Base-by-base conservation (phyloP, 2,888 invertebrate genomes). In the Lasioglossum zephyrum region DNA sequence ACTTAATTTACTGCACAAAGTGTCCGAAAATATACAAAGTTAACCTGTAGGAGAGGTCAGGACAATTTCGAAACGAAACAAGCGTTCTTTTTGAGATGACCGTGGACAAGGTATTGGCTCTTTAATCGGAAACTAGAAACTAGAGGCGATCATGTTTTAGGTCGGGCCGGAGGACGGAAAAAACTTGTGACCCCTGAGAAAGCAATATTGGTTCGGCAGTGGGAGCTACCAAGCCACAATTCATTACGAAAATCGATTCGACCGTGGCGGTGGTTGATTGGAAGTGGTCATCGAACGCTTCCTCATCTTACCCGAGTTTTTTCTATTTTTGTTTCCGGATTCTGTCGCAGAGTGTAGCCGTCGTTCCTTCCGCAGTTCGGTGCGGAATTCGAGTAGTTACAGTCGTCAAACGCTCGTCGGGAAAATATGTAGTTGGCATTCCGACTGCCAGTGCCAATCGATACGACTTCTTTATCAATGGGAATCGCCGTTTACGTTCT, bases 191-290 rank as follows among this genome's bases (percentile, higher is more conserved):
- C 91, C 93, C 91, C 91, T 26, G 92, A 94, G 93, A 93, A 93
- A 93, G 94, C 93, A 94, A 94, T 94, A 93, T 93, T 93, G 93
- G 92, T 91, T 89, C 90, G 89, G 75, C 77, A 85, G 87, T 86
- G 87, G 89, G 89, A 91, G 91, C 92, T 89, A 90, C 88, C 87
- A 90, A 89, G 92, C 92, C 93, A 94, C 94, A 93, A 94, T 94
- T 94, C 94, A 94, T 94, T 93, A 93, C 93, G 92, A 92, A 93
- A 94, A 93, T 93, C 94, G 93, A 93, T 94, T 92, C 91, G 90
- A 81, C 85, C 87, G 92, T 92, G 92, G 92, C 93, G 91, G 91
- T 88, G 89, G 91, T 88, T 92, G 94, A 94, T 94, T 94, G 94
- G 91, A 92, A 92, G 91, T 92, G 93, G 88, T 89, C 89, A 91